These are phyloP conservation scores for Drosophila sechellia DNA, from an alignment of 1,140 invertebrate species.

Conservation along the genomic window DNA sequence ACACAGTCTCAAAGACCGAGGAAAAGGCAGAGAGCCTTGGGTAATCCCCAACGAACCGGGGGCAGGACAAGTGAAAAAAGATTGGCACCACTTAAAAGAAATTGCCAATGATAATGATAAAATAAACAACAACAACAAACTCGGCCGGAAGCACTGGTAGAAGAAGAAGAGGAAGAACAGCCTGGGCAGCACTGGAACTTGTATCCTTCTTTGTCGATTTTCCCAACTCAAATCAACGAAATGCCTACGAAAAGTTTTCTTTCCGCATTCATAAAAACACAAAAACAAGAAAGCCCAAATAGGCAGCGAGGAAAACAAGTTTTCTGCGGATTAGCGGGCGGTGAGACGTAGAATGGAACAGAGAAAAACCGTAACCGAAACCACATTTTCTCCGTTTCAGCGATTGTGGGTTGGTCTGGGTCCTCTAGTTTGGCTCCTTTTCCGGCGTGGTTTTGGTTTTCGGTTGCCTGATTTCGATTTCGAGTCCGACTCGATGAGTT, in stretches of 20 bases:
- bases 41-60: conserved; percentile 69
- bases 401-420: conserved; percentile 54
- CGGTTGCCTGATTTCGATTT: conserved; percentile 38
- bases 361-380: conserved; percentile 84
- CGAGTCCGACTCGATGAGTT: conserved; percentile 56
- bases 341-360: conserved; percentile 53
- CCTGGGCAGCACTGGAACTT: conserved; percentile 23
- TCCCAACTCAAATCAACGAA: conserved; percentile 66
- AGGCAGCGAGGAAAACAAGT: conserved; percentile 58
- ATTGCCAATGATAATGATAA: conserved; percentile 80
- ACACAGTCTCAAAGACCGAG: conserved; percentile 32
- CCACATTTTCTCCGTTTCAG: conserved; percentile 82
- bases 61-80: conserved; percentile 78
- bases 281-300: conserved; percentile 38
- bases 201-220: conserved; percentile 35
- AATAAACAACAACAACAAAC: conserved; percentile 72
- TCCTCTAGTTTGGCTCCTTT: conserved; percentile 31
- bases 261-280: conserved; percentile 66
- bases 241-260: conserved; percentile 77
- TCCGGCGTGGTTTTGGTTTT: conserved; percentile 40
- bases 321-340: conserved; percentile 31
- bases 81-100: conserved; percentile 83
- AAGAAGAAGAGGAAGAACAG: conserved; percentile 11
- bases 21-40: conserved; percentile 15
- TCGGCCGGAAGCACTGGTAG: conserved; percentile 1